These are phyloP conservation scores for Calliopsis andreniformis DNA, from an alignment of 1,140 invertebrate species.

Conservation along the genomic window DNA sequence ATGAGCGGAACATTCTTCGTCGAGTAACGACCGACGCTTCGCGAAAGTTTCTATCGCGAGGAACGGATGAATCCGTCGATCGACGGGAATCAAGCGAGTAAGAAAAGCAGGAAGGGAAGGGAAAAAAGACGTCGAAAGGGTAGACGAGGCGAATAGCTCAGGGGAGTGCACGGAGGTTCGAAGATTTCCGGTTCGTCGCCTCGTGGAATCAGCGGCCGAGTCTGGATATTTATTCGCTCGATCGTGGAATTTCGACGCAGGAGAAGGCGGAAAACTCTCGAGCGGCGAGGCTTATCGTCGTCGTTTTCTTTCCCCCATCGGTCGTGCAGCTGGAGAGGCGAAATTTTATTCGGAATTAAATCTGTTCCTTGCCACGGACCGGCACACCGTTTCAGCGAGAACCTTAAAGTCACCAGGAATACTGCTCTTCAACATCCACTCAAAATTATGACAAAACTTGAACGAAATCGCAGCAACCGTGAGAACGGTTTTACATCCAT, in stretches of 20 bases:
- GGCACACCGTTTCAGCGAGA: conserved; percentile 14
- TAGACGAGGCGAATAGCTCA: conserved; percentile 18
- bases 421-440: not conserved
- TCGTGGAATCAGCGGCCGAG: conserved; percentile 53
- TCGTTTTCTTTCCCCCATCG: conserved; percentile 25
- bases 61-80: conserved; percentile 35
- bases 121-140: conserved; percentile 26
- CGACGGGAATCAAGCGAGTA: conserved; percentile 32
- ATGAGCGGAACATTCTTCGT: conserved; percentile 35
- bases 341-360: conserved; percentile 70
- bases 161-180: conserved; percentile 17
- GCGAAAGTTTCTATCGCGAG: conserved; percentile 51
- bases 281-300: conserved; percentile 55
- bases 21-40: conserved; percentile 39
- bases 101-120: not conserved
- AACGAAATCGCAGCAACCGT: not conserved
- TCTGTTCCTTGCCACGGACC: conserved; percentile 61
- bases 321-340: conserved; percentile 12
- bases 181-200: conserved; percentile 62
- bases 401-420: not conserved
- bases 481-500: conserved; percentile 17
- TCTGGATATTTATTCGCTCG: conserved; percentile 62
- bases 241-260: conserved; percentile 52
- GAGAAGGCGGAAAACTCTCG: conserved; percentile 51
- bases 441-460: not conserved